Percentiles rank a stretch among this genome's conserved stretches.
These are phyloP conservation scores for Cactoblastis cactorum DNA, from an alignment of 2,888 invertebrate genomes.

Conservation along the genomic window DNA sequence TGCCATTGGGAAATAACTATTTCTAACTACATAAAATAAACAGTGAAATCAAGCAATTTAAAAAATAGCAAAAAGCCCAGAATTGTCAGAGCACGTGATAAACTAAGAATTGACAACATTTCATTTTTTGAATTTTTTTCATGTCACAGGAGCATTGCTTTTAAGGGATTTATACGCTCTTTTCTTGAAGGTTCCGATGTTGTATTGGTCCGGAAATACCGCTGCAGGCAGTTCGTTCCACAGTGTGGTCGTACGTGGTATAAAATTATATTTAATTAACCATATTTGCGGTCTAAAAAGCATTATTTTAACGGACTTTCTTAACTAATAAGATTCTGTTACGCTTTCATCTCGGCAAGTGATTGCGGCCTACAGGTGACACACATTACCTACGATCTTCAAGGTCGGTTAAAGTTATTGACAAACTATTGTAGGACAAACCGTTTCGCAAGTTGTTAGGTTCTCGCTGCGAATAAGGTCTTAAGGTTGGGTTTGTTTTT, in stretches of 20 bases:
- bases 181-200: too few species aligned
- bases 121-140: neutral
- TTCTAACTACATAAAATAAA: too few species aligned
- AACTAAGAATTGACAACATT: too few species aligned
- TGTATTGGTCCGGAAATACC: too few species aligned
- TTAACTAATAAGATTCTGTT: constrained; percentile 9
- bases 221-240: too few species aligned
- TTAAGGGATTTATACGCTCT: too few species aligned
- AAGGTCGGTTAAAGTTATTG: constrained; percentile 7
- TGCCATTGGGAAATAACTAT: too few species aligned
- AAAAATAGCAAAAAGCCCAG: too few species aligned
- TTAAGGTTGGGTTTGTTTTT: neutral
- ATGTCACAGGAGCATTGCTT: too few species aligned
- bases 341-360: constrained; percentile 9
- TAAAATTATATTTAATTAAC: too few species aligned
- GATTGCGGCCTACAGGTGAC: neutral
- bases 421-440: constrained; percentile 10
- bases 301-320: constrained; percentile 8
- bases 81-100: neutral
- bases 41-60: too few species aligned
- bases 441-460: constrained; percentile 1
- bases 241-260: too few species aligned
- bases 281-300: constrained; percentile 6
- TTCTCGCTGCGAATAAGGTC: neutral
- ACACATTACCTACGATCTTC: constrained; percentile 2